Base-by-base conservation (phyloP, 2,888 invertebrate genomes). In the Euclidia mi region DNA sequence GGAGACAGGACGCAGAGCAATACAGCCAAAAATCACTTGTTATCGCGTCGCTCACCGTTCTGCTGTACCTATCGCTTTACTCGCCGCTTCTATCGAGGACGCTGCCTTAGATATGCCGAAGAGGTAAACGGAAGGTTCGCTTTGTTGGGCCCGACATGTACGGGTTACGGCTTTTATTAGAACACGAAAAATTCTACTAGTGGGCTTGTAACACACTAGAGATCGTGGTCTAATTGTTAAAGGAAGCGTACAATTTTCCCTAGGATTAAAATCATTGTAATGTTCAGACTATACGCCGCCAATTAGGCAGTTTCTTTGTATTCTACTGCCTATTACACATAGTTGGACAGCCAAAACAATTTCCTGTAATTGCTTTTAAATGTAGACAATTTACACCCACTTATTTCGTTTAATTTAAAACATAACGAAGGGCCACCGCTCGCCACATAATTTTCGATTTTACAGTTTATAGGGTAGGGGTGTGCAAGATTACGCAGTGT, bases 101-200 rank as follows among this genome's bases (percentile, higher is more conserved):
- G n/a, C n/a, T n/a, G n/a, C 84, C 84, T 90, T 87, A 82, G 72
- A 77, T 78, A 86, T 81, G 79, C 82, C 73, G 59, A 78, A 78
- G 77, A 84, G 76, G 85, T 82, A 83, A 86, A 87, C 76, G 78
- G 67, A 73, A 85, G 81, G 68, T 81, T 72, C 68, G 66, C 75
- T 83, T 73, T 72, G 56, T 75, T 64, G 63, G 68, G 73, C 66
- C 58, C 65, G 59, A 56, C 56, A 63, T 79, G 76, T 66, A 65
- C 48, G 49, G 68, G 71, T 82, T 72, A 75, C 75, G 46, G 51
- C 49, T 78, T 78, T 82, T 81, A 81, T 84, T 81, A 76, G 61
- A 71, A 80, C 59, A 47, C 45, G 52, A 70, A 53, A 75, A 77
- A 72, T 73, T 74, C 66, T 60, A 70, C 52, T 62, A 69, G 57